phyloP scores from a whole-genome alignment of 2,797 vertebrate species.

The Gymnothorax javanicus region DNA sequence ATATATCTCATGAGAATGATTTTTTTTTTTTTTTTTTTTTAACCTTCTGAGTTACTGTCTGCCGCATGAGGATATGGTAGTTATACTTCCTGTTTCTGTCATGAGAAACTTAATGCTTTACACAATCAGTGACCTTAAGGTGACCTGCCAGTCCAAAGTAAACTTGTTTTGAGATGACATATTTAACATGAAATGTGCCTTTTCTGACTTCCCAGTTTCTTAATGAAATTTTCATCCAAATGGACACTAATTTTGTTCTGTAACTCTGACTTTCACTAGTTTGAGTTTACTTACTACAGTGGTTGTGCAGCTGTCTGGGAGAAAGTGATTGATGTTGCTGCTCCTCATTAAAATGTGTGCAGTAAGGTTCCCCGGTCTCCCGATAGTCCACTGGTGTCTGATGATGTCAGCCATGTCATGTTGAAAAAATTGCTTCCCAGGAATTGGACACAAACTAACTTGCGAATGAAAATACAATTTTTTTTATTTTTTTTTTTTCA shows the following conservation, averaged over 20 bases:
- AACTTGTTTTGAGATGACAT: not conserved
- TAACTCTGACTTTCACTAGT: not conserved
- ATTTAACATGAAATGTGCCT: not conserved
- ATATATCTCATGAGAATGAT: no score
- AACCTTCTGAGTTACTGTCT: no score
- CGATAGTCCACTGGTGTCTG: not conserved
- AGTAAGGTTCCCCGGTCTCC: not conserved
- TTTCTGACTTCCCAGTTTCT: not conserved
- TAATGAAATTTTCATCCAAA: not conserved
- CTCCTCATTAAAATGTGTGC: not conserved
- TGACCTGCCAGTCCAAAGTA: not conserved
- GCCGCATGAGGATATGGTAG: no score
- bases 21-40: no score
- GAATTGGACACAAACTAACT: no score
- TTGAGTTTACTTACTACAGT: not conserved
- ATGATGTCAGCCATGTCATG: not conserved
- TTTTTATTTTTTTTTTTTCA: no score
- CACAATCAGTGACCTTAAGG: not conserved
- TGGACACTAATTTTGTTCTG: not conserved
- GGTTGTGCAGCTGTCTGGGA: not conserved
- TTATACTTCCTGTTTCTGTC: no score
- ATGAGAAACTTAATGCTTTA: no score
- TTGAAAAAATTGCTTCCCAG: no score
- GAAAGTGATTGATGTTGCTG: not conserved
- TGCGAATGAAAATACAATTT: no score